Evolutionary conservation across 2,113 vertebrate genomes (phyloP).

Genomic region (Chloropsis cyanopogon): DNA sequence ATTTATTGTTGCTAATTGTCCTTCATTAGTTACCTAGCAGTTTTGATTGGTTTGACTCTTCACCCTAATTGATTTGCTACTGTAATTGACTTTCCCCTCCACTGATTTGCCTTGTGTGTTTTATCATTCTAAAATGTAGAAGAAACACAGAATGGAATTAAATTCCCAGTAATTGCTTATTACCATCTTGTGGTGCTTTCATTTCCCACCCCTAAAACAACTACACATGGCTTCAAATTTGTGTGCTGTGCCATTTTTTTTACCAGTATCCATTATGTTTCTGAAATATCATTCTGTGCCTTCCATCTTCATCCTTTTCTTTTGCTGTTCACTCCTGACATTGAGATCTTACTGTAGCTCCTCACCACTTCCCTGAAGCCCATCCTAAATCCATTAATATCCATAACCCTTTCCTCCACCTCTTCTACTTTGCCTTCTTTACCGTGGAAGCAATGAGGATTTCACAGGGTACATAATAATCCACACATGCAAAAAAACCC

Average conservation of each 20-base stretch:
- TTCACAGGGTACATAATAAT: background rate
- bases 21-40: constrained; percentile 59
- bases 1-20: constrained; percentile 55
- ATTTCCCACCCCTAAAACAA: background rate
- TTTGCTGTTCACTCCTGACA: background rate
- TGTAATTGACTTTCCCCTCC: constrained; percentile 58
- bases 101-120: constrained; percentile 40
- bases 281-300: background rate
- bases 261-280: background rate
- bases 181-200: constrained; percentile 11
- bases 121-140: constrained; percentile 37
- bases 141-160: constrained; percentile 53
- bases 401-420: background rate
- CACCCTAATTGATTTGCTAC: constrained; percentile 63
- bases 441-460: background rate
- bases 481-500: background rate
- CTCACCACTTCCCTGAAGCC: background rate
- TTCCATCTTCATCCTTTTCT: background rate
- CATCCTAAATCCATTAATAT: background rate
- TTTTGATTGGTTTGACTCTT: constrained; percentile 64
- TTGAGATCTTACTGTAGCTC: background rate
- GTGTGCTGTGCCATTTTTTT: background rate
- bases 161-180: constrained; percentile 55
- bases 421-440: background rate
- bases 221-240: background rate